Evolutionary conservation across 2,888 invertebrate genomes (phyloP).

Genomic region (Tetranychus piercei): DNA sequence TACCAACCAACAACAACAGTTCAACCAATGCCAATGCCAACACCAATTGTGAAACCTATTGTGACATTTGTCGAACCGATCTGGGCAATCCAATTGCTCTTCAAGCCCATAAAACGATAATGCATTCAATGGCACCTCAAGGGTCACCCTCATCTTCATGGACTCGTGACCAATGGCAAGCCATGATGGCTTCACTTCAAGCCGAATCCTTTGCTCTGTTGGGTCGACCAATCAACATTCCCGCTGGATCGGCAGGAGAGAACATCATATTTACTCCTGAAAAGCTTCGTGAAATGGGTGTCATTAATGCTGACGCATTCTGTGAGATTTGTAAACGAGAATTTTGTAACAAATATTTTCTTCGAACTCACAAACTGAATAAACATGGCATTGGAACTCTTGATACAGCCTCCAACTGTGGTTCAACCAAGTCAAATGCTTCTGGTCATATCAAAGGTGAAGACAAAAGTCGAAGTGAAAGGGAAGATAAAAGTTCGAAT

Average conservation of each 20-base stretch:
- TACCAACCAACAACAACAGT: neutral
- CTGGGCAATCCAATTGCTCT: slow-evolving; percentile 15
- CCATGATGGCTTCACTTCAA: slow-evolving; percentile 14
- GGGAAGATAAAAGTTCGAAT: slow-evolving; percentile 15
- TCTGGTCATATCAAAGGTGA: neutral
- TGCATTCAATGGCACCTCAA: slow-evolving; percentile 10
- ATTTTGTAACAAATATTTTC: slow-evolving; percentile 38
- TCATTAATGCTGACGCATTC: slow-evolving; percentile 40
- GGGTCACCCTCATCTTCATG: neutral
- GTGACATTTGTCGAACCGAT: slow-evolving; percentile 20
- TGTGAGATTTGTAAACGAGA: slow-evolving; percentile 38
- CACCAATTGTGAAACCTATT: slow-evolving; percentile 2
- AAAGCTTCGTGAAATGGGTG: slow-evolving; percentile 54
- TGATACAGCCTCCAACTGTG: slow-evolving; percentile 23
- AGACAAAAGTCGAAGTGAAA: neutral
- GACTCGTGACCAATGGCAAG: slow-evolving; percentile 13
- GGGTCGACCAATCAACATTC: neutral
- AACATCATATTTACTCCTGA: slow-evolving; percentile 44
- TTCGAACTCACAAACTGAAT: slow-evolving; percentile 38
- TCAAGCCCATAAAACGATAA: slow-evolving; percentile 18
- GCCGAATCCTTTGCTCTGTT: slow-evolving; percentile 2
- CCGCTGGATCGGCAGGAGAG: slow-evolving; percentile 7
- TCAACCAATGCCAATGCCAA: neutral
- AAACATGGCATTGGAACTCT: slow-evolving; percentile 34
- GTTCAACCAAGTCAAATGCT: slow-evolving; percentile 10